Base-by-base conservation (phyloP, 2,888 invertebrate genomes). In the Parnassius smintheus region DNA sequence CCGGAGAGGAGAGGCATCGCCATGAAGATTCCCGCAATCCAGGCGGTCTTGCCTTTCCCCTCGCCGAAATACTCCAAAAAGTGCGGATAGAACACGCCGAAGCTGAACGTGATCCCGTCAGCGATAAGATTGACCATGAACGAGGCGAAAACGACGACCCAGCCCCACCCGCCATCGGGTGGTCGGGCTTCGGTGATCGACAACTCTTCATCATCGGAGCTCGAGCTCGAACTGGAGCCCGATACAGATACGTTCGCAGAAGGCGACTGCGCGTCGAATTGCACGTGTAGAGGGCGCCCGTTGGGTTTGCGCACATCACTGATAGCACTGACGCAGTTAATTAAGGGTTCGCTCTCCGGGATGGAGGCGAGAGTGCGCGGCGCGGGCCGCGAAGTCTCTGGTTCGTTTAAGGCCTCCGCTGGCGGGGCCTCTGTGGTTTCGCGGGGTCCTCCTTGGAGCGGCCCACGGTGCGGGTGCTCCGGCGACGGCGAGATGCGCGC, bases 141-240 rank as follows among this genome's bases (percentile, higher is more conserved):
- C 0, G 97, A 95, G 35, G 97, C 97, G 66, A 95, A 94, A 0
- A 98, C 98, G 58, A 98, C 94, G 44, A 98, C 95, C 98, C 98
- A 98, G 7, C 98, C 98, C 96, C 96, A 98, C 12, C 98, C 97
- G 10, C 97, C 97, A 82, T 98, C 97, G 1, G 97, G 97, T 1
- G 96, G 95, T 22, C 94, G 88, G 0, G 95, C 94, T 80, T 95
- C 95, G 9, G 95, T 92, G 73, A 93, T 87, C 56, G 94, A 93
- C 11, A 93, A 93, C 52, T 94, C 91, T 64, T 94, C 94, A 64
- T 94, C 94, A 69, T 93, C 93, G 56, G 93, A 93, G 54, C 92
- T 92, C 65, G 92, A 85, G 57, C 88, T 87, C 66, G 91, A 91
- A 69, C 84, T 88, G 66, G 78, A 75, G 42, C 80, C 76, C 57